A percentile compares a stretch with the other conserved stretches of the same genome.
Evolutionary conservation across 1,140 invertebrate species (phyloP).

Genomic region (Theocolax elegans): DNA sequence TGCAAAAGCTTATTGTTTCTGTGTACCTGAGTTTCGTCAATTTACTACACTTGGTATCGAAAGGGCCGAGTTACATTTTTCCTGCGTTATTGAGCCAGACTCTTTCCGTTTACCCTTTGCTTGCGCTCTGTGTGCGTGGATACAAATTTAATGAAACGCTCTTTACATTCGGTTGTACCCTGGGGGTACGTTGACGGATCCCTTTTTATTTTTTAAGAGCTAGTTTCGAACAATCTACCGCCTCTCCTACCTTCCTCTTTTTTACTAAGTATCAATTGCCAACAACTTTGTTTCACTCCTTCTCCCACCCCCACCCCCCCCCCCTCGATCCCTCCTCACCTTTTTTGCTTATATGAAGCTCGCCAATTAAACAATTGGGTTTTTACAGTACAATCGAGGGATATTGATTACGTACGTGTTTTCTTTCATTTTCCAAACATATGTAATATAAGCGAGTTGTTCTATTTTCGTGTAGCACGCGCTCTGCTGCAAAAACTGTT

Average conservation of each 20-base stretch:
- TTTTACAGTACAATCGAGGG: too few relatives aligned
- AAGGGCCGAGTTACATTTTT: constrained; percentile 29
- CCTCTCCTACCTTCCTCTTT: background rate
- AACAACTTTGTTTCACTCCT: background rate
- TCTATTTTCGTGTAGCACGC: too few relatives aligned
- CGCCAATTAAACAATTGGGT: too few relatives aligned
- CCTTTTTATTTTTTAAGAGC: background rate
- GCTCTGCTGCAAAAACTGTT: too few relatives aligned
- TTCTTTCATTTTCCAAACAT: too few relatives aligned
- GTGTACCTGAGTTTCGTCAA: constrained; percentile 41
- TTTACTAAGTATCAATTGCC: too few relatives aligned
- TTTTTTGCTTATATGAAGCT: too few relatives aligned
- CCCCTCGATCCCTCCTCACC: background rate
- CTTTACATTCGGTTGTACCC: constrained; percentile 8
- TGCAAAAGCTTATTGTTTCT: constrained; percentile 24
- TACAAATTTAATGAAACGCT: constrained; percentile 30
- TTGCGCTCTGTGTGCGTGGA: too few relatives aligned
- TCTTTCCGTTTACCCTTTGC: background rate
- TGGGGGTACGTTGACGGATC: background rate
- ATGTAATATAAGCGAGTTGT: too few relatives aligned
- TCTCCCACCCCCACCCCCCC: background rate
- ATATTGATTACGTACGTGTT: too few relatives aligned
- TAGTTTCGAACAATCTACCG: background rate
- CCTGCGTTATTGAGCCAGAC: constrained; percentile 10
- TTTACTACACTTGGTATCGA: background rate